Conservation (phyloP, 2,113 vertebrate genomes). For the Poeciliopsis retropinna region DNA sequence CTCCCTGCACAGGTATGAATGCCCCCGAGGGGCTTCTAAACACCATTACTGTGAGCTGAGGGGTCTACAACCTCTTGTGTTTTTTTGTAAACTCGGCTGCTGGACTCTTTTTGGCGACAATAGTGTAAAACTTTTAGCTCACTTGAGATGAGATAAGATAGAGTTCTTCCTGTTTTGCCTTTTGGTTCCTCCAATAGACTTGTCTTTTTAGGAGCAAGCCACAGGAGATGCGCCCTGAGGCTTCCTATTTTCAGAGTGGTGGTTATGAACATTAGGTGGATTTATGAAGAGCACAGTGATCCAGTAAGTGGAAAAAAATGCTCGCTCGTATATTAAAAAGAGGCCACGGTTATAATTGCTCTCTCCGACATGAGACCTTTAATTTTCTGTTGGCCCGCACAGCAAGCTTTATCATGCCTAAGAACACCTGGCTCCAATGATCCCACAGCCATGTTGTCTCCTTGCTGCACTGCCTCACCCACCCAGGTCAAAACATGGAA, state of each 20-base stretch:
- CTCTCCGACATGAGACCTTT: conserved; percentile 78
- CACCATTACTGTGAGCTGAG: conserved; percentile 55
- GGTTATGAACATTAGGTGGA: conserved; percentile 75
- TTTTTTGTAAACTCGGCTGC: conserved; percentile 62
- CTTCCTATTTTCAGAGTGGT: conserved; percentile 58
- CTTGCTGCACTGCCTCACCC: conserved; percentile 56
- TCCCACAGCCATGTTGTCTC: conserved; percentile 67
- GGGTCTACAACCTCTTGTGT: conserved; percentile 44
- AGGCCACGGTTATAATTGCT: conserved; percentile 76
- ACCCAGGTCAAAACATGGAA: conserved; percentile 36
- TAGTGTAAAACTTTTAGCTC: conserved; percentile 72
- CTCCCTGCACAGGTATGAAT: conserved; percentile 79
- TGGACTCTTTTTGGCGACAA: conserved; percentile 44
- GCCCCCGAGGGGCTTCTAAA: conserved; percentile 69
- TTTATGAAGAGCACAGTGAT: conserved; percentile 78
- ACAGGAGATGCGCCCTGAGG: conserved; percentile 45
- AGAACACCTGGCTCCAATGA: conserved; percentile 80
- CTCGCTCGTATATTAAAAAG: conserved; percentile 81
- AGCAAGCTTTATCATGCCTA: conserved; percentile 85
- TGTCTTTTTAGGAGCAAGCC: conserved; percentile 40
- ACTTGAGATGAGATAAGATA: conserved; percentile 73
- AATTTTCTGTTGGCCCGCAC: conserved; percentile 78
- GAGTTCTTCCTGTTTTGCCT: conserved; percentile 55
- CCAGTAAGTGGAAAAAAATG: conserved; percentile 74
- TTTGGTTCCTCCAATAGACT: conserved; percentile 26